These are phyloP conservation scores for Metopolophium dirhodum DNA, from an alignment of 1,140 invertebrate species.

Conservation along the genomic window DNA sequence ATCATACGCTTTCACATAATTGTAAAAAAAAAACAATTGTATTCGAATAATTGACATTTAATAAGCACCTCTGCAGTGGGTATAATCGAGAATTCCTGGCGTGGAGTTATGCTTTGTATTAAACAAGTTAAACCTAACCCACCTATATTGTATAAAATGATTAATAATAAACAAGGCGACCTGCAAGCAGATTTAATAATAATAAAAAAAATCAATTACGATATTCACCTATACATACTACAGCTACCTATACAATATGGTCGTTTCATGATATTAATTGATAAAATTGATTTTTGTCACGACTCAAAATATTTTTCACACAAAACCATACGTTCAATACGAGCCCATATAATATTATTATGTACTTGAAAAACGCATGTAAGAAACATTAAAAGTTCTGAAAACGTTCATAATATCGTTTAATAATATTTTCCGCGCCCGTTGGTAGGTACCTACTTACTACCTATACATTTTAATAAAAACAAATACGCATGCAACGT, in stretches of 20 bases:
- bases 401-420: too few relatives aligned
- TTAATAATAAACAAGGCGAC: not conserved
- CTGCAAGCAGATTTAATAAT: not conserved
- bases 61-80: not conserved
- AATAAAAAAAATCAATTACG: slow-evolving; percentile 8
- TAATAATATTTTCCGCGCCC: too few relatives aligned
- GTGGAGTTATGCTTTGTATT: not conserved
- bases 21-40: slow-evolving; percentile 17
- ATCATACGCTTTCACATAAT: not conserved
- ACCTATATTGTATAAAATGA: not conserved
- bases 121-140: not conserved
- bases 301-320: not conserved
- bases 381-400: too few relatives aligned
- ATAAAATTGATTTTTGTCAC: not conserved
- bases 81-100: not conserved
- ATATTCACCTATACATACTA: not conserved
- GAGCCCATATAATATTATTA: too few relatives aligned
- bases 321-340: too few relatives aligned
- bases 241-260: too few relatives aligned
- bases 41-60: slow-evolving; percentile 10
- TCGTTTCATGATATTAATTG: not conserved
- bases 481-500: too few relatives aligned
- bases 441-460: too few relatives aligned
- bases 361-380: too few relatives aligned
- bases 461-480: too few relatives aligned